These are phyloP conservation scores for Eueremaeus valkanovi DNA, from an alignment of 2,888 invertebrate genomes.

Conservation along the genomic window DNA sequence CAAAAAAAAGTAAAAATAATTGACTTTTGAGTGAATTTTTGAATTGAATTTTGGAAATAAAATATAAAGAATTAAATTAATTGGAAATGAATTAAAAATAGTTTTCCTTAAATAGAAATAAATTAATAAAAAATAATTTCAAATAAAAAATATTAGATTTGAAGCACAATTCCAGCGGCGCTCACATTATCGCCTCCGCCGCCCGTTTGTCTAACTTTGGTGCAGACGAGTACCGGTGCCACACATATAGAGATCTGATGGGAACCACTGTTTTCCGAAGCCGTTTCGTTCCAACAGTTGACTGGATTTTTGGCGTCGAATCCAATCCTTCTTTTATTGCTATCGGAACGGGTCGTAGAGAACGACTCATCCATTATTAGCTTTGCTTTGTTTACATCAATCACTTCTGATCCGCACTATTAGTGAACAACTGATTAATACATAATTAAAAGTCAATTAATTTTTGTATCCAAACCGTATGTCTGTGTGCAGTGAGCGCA, in stretches of 20 bases:
- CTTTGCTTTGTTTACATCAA: conserved; percentile 59
- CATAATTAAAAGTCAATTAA: too few relatives aligned
- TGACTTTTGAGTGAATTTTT: too few relatives aligned
- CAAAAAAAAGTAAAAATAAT: too few relatives aligned
- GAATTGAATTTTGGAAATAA: too few relatives aligned
- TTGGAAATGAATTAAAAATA: too few relatives aligned
- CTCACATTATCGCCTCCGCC: conserved; percentile 75
- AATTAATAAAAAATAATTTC: too few relatives aligned
- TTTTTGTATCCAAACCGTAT: conserved; percentile 61
- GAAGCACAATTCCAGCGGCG: conserved; percentile 40
- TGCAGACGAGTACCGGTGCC: conserved; percentile 78
- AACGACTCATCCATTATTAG: conserved; percentile 78
- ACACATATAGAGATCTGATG: conserved; percentile 65
- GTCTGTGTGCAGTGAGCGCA: conserved; percentile 72
- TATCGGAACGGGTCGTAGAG: conserved; percentile 56
- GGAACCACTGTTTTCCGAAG: background rate
- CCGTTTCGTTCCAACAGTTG: conserved; percentile 64
- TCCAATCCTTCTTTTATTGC: conserved; percentile 59
- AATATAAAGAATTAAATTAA: too few relatives aligned
- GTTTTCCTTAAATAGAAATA: too few relatives aligned
- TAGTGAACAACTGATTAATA: background rate
- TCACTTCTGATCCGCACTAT: conserved; percentile 48
- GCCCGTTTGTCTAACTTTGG: conserved; percentile 72
- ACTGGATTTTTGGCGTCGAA: conserved; percentile 69
- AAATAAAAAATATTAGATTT: conserved; percentile 24